Base-by-base conservation (phyloP, 1,140 invertebrate species). In the Aricia agestis region DNA sequence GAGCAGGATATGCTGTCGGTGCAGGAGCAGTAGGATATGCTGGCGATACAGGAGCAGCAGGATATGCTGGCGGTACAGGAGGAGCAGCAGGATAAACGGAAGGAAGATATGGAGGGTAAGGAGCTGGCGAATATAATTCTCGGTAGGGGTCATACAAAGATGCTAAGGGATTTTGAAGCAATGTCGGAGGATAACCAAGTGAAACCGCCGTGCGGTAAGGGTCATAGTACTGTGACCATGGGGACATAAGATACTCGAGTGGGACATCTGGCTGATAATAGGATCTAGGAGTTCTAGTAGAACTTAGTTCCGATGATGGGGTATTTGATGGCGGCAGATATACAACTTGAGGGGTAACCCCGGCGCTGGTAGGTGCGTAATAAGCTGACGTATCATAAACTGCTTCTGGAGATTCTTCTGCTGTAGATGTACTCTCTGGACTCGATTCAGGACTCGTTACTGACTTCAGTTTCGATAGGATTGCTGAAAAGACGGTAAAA, bases 331-430 rank as follows among this genome's bases (percentile, higher is more conserved):
- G 73, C 1, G 82, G 67, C 7, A 83, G 73, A 66, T 82, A 87
- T 32, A 87, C 71, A 13, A 86, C 68, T 71, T 82, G 84, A 2
- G 80, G 79, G 36, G 72, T 31, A 13, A 73, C 70, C 6, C 72
- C 25, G 2, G 75, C 9, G 17, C 80, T 80, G 42, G 78, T 10
- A 71, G 78, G 45, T 52, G 45, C 45, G 45, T 52, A 52, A 15
- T 81, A 80, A 58, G 78, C 7, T 68, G 79, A 41, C 18, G 76
- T 61, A 52, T 85, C 82, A 31, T 72, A 76, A 1, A 78, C n/a
- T 0, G 75, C 66, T 25, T 87, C 84, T 6, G 68, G 74, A 31
- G 63, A 18, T 67, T 70, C 52, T 75, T 72, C 65, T 57, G n/a
- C 19, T 41, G 72, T 59, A 68, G 58, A 52, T 15, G 69, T 68